Conservation (phyloP, 2,888 invertebrate genomes). For the Nemotelus pantherinus region DNA sequence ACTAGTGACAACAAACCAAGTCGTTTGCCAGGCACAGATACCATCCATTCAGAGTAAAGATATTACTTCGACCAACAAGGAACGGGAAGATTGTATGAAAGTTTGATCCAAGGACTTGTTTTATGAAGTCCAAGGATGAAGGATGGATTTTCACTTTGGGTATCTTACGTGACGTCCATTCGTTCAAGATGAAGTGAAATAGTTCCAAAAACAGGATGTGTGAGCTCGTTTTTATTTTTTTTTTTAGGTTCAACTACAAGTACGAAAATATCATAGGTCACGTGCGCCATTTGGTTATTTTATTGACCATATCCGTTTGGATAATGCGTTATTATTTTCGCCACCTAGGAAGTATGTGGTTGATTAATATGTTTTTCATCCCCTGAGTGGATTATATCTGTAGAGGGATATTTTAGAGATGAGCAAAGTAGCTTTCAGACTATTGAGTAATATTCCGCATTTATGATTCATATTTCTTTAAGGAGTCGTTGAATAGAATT, state of each 20-base stretch:
- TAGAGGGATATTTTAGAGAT: no score
- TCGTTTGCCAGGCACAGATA: background rate
- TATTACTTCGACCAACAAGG: slow-evolving; percentile 41
- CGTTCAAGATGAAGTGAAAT: slow-evolving; percentile 22
- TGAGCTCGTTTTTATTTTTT: slow-evolving; percentile 10
- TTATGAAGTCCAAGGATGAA: slow-evolving; percentile 50
- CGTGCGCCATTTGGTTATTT: slow-evolving; percentile 39
- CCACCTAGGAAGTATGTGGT: background rate
- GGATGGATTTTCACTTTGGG: slow-evolving; percentile 48
- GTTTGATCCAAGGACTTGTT: slow-evolving; percentile 50
- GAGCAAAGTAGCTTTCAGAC: no score
- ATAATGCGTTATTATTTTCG: slow-evolving; percentile 41
- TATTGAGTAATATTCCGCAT: no score
- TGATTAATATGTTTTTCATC: no score
- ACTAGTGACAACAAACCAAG: background rate
- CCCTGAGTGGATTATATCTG: no score
- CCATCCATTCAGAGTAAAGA: background rate
- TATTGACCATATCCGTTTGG: slow-evolving; percentile 35
- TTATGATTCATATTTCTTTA: no score
- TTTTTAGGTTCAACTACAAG: background rate
- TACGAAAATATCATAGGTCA: slow-evolving; percentile 19
- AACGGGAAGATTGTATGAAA: slow-evolving; percentile 48
- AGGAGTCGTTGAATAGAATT: no score
- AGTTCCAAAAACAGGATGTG: slow-evolving; percentile 19
- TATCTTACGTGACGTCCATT: slow-evolving; percentile 33